Evolutionary conservation across 2,797 vertebrate genomes (phyloP), one percentile per base, ranked within the genome.

Genomic region (Silurus aristotelis): DNA sequence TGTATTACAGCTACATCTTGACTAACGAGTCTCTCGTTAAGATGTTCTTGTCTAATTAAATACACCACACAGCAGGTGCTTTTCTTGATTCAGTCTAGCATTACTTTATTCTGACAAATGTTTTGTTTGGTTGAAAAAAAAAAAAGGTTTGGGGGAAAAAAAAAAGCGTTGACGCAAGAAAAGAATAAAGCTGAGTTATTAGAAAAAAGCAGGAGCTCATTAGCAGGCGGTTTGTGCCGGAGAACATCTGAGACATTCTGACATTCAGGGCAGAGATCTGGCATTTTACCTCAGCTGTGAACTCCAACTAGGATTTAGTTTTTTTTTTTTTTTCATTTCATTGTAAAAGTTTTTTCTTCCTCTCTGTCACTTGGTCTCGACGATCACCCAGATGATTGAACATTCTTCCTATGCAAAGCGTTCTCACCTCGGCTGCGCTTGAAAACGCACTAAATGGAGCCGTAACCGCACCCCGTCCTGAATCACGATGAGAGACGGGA

Each of bases 171-270:
- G 66, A 78, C 25, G 6, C 60, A 31, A 71, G 15, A 12, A 67
- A 61, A 75, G 77, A 75, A 83, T 43, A 79, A 56, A 60, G 67
- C 60, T 48, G 48, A 56, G 61, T 73, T 67, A 75, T 83, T 84
- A 84, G 75, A 83, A 87, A 48, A 83, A 87, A 60, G n/a, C 77
- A 64, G 70, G 82, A 80, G 82, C 75, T 86, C 85, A 83, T 86
- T 86, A 87, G 85, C 60, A 73, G 76, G 70, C 80, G 25, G 70
- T 79, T 83, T 83, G 80, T 71, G 77, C 70, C 48, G 46, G 31
- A 52, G 82, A 80, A 84, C 86, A 84, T 80, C 86, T 84, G 86
- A 87, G 86, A 61, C 70, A 48, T 25, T 63, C 58, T 67, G 85
- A 67, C 82, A 75, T 84, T 87, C 86, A 87, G 77, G 82, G 58